A percentile compares a stretch with the other conserved stretches of the same genome.
These are phyloP conservation scores for Druon quercuslanigerum DNA, from an alignment of 1,140 invertebrate species.

Conservation along the genomic window DNA sequence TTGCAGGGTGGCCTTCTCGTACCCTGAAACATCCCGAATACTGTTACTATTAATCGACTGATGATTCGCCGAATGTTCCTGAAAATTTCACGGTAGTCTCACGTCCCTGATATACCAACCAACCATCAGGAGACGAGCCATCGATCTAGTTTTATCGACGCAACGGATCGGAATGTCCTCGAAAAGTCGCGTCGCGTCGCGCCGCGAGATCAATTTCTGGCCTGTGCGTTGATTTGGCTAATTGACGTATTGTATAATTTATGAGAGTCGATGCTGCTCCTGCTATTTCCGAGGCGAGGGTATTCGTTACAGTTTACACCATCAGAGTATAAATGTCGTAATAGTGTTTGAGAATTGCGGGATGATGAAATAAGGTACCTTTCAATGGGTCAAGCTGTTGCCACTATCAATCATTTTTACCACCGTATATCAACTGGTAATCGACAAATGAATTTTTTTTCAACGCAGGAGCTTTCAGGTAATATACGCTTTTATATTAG, in stretches of 20 bases:
- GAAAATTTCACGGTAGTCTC: conserved; percentile 26
- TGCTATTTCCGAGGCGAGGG: background rate
- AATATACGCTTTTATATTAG: too few relatives aligned
- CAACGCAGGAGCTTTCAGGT: too few relatives aligned
- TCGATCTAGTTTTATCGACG: conserved; percentile 30
- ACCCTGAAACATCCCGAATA: conserved; percentile 52
- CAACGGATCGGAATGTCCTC: conserved; percentile 16
- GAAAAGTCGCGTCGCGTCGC: background rate
- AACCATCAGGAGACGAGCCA: background rate
- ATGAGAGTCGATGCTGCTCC: background rate
- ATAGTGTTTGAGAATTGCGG: background rate
- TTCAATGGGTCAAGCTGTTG: too few relatives aligned
- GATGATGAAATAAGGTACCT: too few relatives aligned
- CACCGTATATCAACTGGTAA: too few relatives aligned
- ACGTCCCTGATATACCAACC: background rate
- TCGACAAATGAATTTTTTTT: too few relatives aligned
- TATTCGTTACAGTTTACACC: conserved; percentile 10
- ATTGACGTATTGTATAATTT: conserved; percentile 28
- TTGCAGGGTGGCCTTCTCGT: conserved; percentile 62
- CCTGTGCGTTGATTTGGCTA: conserved; percentile 10
- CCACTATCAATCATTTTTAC: too few relatives aligned
- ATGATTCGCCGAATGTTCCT: conserved; percentile 41
- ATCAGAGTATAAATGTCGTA: background rate
- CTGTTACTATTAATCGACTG: conserved; percentile 62
- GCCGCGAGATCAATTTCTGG: conserved; percentile 9